Evolutionary conservation across 2,113 vertebrate genomes (phyloP), one percentile per base, ranked within the genome.

Genomic region (Penelope pileata): DNA sequence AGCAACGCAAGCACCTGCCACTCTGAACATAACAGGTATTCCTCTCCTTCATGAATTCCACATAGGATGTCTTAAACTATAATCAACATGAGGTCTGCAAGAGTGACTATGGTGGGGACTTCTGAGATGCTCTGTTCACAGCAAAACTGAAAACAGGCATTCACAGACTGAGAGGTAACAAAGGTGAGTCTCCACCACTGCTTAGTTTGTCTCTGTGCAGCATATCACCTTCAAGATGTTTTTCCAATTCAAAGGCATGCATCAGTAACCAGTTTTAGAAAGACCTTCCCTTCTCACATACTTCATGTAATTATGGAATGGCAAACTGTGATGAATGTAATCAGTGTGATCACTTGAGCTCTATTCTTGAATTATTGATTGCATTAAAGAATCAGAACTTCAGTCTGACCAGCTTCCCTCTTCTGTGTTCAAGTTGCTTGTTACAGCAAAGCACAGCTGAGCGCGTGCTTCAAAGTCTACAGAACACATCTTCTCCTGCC

Each of bases 391-490:
- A 69, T 11, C 27, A 56, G 30, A 15, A 43, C 43, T 48, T 47
- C 66, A 43, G 36, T 56, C 36, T 12, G 36, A 50, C 16, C 77
- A 32, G 53, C 27, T 68, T 36, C 47, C 48, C 64, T 67, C 29
- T 24, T 16, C 16, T 16, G 11, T 15, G 29, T 7, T 23, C 36
- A 22, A 29, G 50, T 47, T 45, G 7, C 19, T 75, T 26, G 19
- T 12, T n/a, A 4, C 6, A 32, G 24, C 2, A 34, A 47, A 56
- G 40, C 62, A 59, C 19, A 72, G 70, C 74, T 3, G 3, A 69
- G 0, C 0, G 10, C 3, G 16, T 9, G 32, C 58, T 70, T 38
- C 30, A 0, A 12, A 12, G 36, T 60, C 66, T 75, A 72, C 27
- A 15, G 7, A 4, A 38, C 36, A 70, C 51, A 60, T 8, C 30